Base-by-base conservation (phyloP, 2,113 vertebrate species). In the Eupsittula cactorum region DNA sequence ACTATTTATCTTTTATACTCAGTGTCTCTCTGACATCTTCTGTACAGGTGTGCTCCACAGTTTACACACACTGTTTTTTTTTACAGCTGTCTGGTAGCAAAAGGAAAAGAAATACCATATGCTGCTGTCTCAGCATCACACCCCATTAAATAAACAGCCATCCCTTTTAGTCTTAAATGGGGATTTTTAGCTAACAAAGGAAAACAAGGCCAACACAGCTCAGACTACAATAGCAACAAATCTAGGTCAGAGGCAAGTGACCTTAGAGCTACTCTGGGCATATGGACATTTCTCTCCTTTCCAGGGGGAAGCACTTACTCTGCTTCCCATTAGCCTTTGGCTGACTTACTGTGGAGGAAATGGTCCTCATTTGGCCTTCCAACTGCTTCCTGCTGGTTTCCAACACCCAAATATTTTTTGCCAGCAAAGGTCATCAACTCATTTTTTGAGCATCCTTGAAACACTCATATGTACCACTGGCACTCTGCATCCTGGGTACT, bases 401-500 rank as follows among this genome's bases (percentile, higher is more conserved):
- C 47, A 82, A 44, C 53, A 77, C 16, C 52, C 41, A 23, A 35
- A 6, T 7, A 11, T 8, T 52, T n/a, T 52, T 28, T 31, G 35
- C 53, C 78, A 80, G 63, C 76, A 74, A 59, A 78, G 41, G 11
- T 23, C 15, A 15, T 11, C 7, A 4, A 1, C 8, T 47, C 18
- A 27, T 39, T 69, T 46, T 23, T 64, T 20, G 6, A 28, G 28
- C 33, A 47, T 8, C 87, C 29, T 63, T 11, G 4, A 14, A 42
- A 4, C 0, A 1, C 31, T 33, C 64, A 0, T 1, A 7, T 0
- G 47, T 2, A 7, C 64, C 53, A 41, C 2, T 1, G 0, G 89
- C 37, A 52, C 16, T 8, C 33, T 1, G 0, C 0, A 1, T 6
- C 37, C 84, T 23, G 35, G 41, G 3, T 2, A 4, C 12, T 16